These are phyloP conservation scores for Tragelaphus imberbis DNA, from an alignment of 2,113 vertebrate genomes.

Conservation along the genomic window DNA sequence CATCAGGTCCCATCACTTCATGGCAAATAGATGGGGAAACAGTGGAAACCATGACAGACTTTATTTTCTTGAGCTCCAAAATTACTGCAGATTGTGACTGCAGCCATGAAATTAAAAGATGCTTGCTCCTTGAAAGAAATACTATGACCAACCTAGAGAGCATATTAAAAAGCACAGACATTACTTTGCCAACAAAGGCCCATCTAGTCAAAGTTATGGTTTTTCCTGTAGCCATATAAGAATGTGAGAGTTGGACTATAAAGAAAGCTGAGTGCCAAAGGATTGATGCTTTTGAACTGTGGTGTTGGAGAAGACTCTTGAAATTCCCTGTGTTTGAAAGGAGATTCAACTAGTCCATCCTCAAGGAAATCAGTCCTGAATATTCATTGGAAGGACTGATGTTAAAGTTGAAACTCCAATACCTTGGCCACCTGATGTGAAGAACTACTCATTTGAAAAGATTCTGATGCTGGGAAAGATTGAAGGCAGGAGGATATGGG, in stretches of 20 bases:
- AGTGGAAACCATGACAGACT: background rate
- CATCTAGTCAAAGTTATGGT: background rate
- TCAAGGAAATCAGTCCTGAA: background rate
- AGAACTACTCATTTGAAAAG: background rate
- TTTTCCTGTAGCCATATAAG: background rate
- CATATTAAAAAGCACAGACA: background rate
- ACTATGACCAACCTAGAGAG: background rate
- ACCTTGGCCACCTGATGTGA: background rate
- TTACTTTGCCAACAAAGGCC: background rate
- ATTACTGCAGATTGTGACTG: background rate
- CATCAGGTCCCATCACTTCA: background rate
- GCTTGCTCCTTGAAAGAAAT: background rate
- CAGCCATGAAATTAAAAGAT: background rate
- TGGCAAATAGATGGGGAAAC: background rate
- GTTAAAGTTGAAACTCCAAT: background rate
- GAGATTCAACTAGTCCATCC: background rate
- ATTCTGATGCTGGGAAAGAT: background rate
- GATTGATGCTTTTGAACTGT: background rate
- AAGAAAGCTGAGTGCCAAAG: rapidly evolving
- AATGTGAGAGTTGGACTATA: background rate
- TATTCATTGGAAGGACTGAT: background rate
- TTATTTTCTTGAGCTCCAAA: background rate
- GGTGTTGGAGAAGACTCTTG: background rate
- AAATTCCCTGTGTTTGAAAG: background rate
- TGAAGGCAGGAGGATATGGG: background rate